A percentile compares a stretch with the other conserved stretches of the same genome.
Conservation (phyloP, 2,888 invertebrate genomes). For the Pammene aurita region DNA sequence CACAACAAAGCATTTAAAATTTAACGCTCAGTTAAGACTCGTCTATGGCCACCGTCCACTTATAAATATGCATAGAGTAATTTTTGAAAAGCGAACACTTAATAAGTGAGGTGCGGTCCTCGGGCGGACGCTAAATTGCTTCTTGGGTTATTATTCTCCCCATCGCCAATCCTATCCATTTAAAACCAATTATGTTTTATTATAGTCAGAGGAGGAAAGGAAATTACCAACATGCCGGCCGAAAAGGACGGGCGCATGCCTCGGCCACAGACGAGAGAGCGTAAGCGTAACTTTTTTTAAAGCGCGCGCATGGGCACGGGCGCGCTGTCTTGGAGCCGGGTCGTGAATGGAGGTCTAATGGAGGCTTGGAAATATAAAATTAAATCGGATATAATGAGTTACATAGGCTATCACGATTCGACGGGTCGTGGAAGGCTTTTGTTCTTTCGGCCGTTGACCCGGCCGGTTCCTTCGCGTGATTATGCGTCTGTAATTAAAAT, state of each 20-base stretch:
- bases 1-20: conserved; percentile 32
- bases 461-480: conserved; percentile 47
- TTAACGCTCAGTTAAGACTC: conserved; percentile 37
- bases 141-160: conserved; percentile 65
- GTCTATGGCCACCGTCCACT: conserved; percentile 56
- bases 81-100: conserved; percentile 63
- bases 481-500: conserved; percentile 63
- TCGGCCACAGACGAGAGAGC: conserved; percentile 61
- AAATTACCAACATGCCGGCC: conserved; percentile 47
- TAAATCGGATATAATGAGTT: conserved; percentile 75
- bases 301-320: conserved; percentile 57
- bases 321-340: conserved; percentile 59
- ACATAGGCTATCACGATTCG: conserved; percentile 69
- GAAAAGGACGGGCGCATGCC: conserved; percentile 56
- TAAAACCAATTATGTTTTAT: conserved; percentile 82
- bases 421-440: conserved; percentile 65
- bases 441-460: conserved; percentile 66
- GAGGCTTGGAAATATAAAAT: conserved; percentile 74
- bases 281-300: conserved; percentile 50
- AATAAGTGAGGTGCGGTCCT: conserved; percentile 64
- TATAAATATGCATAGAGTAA: conserved; percentile 73
- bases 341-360: conserved; percentile 73
- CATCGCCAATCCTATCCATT: conserved; percentile 81
- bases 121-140: conserved; percentile 67
- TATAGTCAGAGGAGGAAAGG: conserved; percentile 64